These are phyloP conservation scores for Thysanoteuthis rhombus DNA, from an alignment of 2,888 invertebrate species.

Conservation along the genomic window DNA sequence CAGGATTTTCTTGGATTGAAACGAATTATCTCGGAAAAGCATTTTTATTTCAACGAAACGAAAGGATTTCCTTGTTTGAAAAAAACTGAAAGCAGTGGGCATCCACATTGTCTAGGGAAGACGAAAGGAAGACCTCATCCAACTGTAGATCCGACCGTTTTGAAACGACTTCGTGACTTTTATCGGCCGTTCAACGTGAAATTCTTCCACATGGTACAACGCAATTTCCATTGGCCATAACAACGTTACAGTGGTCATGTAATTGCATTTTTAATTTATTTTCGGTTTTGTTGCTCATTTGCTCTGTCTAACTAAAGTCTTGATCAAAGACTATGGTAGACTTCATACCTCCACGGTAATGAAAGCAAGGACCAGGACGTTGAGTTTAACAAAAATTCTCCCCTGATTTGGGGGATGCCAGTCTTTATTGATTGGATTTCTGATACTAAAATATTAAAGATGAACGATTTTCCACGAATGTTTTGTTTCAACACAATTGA, in stretches of 20 bases:
- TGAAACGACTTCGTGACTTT: constrained; percentile 63
- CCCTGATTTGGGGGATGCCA: too few relatives aligned
- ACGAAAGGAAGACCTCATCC: constrained; percentile 69
- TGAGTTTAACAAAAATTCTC: too few relatives aligned
- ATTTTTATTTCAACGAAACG: constrained; percentile 90
- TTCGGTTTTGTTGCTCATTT: not conserved
- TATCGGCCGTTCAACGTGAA: constrained; percentile 66
- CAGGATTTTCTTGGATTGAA: constrained; percentile 88
- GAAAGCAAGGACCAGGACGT: too few relatives aligned
- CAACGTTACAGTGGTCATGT: too few relatives aligned
- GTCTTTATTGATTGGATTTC: too few relatives aligned
- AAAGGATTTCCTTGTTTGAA: constrained; percentile 88
- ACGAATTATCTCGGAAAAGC: constrained; percentile 83
- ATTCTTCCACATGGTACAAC: constrained; percentile 66
- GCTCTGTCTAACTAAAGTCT: too few relatives aligned
- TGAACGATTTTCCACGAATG: too few relatives aligned
- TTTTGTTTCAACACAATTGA: too few relatives aligned
- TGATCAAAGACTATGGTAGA: too few relatives aligned
- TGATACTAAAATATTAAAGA: too few relatives aligned
- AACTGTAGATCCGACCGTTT: constrained; percentile 48
- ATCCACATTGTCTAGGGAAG: constrained; percentile 67
- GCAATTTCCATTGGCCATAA: constrained; percentile 65
- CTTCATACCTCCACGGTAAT: too few relatives aligned
- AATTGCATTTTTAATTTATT: not conserved
- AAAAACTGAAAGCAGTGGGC: constrained; percentile 53